phyloP scores from a whole-genome alignment of 2,797 vertebrate species.

The Decapterus maruadsi region DNA sequence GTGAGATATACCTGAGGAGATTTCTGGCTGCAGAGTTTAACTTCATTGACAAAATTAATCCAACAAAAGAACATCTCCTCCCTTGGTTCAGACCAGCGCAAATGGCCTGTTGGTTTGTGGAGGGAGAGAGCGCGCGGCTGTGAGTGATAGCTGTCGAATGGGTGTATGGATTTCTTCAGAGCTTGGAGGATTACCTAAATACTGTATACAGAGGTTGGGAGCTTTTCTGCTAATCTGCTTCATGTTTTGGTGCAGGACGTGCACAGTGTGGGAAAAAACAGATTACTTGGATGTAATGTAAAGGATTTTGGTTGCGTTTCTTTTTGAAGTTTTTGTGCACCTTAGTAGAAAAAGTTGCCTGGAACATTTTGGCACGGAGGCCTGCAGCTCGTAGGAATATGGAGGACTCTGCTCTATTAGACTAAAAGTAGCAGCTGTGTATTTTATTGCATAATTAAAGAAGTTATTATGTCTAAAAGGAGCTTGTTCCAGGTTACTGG shows the following conservation, averaged over 20 bases:
- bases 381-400: constrained; percentile 19
- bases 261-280: constrained; percentile 11
- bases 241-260: constrained; percentile 21
- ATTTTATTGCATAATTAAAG: constrained; percentile 41
- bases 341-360: constrained; percentile 7
- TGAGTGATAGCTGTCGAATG: constrained; percentile 25
- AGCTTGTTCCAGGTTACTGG: constrained; percentile 24
- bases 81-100: constrained; percentile 28
- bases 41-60: constrained; percentile 15
- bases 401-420: constrained; percentile 8
- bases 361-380: constrained; percentile 9
- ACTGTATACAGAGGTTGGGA: constrained; percentile 22
- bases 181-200: constrained; percentile 49
- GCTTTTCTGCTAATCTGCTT: constrained; percentile 46
- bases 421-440: constrained; percentile 6
- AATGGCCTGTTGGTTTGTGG: constrained; percentile 32
- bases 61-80: constrained; percentile 28
- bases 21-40: constrained; percentile 1
- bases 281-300: constrained; percentile 7
- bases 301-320: constrained; percentile 2
- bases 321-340: background rate
- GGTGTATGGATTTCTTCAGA: constrained; percentile 22
- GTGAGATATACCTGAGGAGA: constrained; percentile 13
- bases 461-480: constrained; percentile 19
- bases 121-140: no score